Evolutionary conservation across 2,888 invertebrate species (phyloP).

Genomic region (Parochlus steinenii): DNA sequence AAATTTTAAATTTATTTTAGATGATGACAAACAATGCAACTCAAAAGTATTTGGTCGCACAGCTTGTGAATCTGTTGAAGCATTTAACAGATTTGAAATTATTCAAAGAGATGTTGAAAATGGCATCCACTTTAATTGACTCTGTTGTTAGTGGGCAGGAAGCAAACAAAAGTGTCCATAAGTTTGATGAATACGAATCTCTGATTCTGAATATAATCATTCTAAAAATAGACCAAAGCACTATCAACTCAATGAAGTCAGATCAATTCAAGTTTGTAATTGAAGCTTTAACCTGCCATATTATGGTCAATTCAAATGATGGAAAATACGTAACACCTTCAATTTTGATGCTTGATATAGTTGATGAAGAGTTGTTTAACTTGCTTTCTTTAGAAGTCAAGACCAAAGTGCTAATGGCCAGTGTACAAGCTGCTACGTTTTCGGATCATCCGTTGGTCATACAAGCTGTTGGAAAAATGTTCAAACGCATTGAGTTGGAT

Average conservation of each 20-base stretch:
- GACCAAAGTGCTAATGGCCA: no score
- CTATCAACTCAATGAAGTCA: background rate
- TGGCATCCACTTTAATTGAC: background rate
- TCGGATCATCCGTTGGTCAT: constrained; percentile 3
- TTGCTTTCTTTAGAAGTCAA: constrained; percentile 29
- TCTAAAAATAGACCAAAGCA: constrained; percentile 4
- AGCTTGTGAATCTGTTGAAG: constrained; percentile 1
- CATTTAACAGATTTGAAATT: constrained; percentile 7
- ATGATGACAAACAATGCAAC: background rate
- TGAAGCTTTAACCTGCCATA: constrained; percentile 5
- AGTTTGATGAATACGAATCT: constrained; percentile 5
- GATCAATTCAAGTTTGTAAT: background rate
- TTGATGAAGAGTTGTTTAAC: constrained; percentile 24
- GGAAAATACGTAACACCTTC: constrained; percentile 22
- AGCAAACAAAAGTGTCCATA: no score
- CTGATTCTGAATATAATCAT: constrained; percentile 3
- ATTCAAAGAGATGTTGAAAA: background rate
- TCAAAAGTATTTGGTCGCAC: constrained; percentile 1
- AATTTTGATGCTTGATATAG: constrained; percentile 20
- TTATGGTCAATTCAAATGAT: constrained; percentile 4
- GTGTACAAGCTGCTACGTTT: no score
- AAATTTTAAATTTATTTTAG: no score
- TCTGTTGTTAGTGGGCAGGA: background rate
- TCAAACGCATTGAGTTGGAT: background rate
- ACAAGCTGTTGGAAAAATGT: constrained; percentile 5